Evolutionary conservation across 2,113 vertebrate genomes (phyloP).

Genomic region (Meleagris gallopavo): DNA sequence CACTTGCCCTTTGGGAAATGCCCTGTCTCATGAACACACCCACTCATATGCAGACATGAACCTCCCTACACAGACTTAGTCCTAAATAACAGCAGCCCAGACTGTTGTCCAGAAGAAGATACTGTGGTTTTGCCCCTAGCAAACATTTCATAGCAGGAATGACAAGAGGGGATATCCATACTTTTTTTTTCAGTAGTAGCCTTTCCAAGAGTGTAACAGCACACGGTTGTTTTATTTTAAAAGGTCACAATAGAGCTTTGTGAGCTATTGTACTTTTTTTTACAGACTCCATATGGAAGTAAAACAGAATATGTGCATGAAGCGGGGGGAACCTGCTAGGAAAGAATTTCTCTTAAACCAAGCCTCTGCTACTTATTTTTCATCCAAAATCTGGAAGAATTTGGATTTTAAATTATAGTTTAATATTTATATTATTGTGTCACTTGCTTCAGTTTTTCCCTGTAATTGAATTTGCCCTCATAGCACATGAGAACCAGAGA

Average conservation of each 20-base stretch:
- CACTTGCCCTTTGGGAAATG: background rate
- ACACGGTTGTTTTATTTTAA: conserved; percentile 38
- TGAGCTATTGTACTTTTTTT: background rate
- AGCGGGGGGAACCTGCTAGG: background rate
- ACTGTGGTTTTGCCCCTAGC: background rate
- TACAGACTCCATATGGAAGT: conserved; percentile 50
- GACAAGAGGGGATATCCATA: background rate
- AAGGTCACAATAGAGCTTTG: conserved; percentile 58
- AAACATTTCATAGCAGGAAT: background rate
- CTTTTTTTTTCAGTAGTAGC: background rate
- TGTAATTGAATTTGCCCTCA: background rate
- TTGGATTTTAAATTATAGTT: background rate
- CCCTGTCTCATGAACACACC: background rate
- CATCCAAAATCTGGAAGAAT: background rate
- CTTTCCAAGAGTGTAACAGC: conserved; percentile 37
- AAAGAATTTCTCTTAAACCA: conserved; percentile 12
- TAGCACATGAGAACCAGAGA: background rate
- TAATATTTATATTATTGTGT: conserved; percentile 13
- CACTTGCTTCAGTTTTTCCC: background rate
- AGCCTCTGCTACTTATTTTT: conserved; percentile 39
- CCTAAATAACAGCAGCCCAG: background rate
- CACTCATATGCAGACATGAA: background rate
- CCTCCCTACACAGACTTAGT: background rate
- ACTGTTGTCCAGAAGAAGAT: background rate
- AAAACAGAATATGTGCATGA: background rate